These are phyloP conservation scores for Heliconius hermathena DNA, from an alignment of 1,140 invertebrate genomes.

Conservation along the genomic window DNA sequence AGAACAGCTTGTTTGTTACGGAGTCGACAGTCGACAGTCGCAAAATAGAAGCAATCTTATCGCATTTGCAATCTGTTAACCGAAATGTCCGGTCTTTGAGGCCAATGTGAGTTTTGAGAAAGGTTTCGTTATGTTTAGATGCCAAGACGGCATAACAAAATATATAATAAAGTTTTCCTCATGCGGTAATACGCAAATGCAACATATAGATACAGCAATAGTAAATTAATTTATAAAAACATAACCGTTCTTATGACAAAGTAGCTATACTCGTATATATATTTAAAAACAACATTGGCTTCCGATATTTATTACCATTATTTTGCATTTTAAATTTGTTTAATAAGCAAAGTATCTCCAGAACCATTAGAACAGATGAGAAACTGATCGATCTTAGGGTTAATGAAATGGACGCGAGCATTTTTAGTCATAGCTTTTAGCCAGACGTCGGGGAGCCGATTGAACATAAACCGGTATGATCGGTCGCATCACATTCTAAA, in stretches of 20 bases:
- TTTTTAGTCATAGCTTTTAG: constrained; percentile 54
- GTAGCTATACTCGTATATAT: background rate
- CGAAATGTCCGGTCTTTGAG: constrained; percentile 4
- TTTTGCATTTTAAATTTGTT: background rate
- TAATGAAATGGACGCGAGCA: constrained; percentile 62
- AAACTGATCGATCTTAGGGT: constrained; percentile 36
- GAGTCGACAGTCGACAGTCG: constrained; percentile 5
- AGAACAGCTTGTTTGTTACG: constrained; percentile 57
- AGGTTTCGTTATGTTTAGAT: background rate
- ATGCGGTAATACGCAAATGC: background rate
- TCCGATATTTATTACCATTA: background rate
- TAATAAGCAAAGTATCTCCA: background rate
- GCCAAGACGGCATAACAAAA: background rate
- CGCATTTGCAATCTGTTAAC: background rate
- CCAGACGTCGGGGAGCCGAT: constrained; percentile 72
- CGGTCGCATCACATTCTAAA: constrained; percentile 60
- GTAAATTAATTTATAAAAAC: background rate
- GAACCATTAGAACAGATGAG: constrained; percentile 11
- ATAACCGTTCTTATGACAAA: background rate
- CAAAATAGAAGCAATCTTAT: constrained; percentile 5
- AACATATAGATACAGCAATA: background rate
- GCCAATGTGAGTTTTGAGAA: background rate
- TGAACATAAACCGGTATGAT: constrained; percentile 64
- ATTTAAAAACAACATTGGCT: background rate
- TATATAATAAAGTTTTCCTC: background rate